These are phyloP conservation scores for Drosophila burlai DNA, from an alignment of 1,140 invertebrate genomes.

Conservation along the genomic window DNA sequence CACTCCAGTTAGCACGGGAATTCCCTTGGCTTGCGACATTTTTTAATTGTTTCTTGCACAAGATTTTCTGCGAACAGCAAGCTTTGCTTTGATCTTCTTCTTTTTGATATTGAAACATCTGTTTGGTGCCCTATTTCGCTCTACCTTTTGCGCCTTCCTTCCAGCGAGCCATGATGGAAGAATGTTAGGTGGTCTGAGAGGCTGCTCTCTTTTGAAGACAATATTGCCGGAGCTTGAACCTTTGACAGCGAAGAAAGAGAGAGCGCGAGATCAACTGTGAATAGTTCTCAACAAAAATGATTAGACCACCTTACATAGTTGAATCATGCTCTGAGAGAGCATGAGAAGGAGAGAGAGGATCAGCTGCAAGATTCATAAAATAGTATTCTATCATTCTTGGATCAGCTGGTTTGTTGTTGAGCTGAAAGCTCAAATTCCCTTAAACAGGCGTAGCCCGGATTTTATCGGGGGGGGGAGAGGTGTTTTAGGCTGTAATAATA, in stretches of 20 bases:
- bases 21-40: conserved; percentile 6
- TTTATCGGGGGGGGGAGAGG: not conserved
- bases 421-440: not conserved
- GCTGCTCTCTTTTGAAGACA: not conserved
- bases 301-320: not conserved
- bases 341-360: not conserved
- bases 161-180: not conserved
- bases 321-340: not conserved
- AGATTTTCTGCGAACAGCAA: not conserved
- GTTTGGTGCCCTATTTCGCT: not conserved
- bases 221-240: not conserved
- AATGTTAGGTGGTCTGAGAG: not conserved
- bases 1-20: not conserved
- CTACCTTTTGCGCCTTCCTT: not conserved
- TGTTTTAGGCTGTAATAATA: not conserved
- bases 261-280: not conserved
- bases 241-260: not conserved
- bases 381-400: too few species aligned
- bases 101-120: not conserved
- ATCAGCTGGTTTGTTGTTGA: not conserved
- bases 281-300: not conserved
- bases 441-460: not conserved
- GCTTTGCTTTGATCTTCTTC: conserved; percentile 1
- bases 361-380: too few species aligned
- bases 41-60: not conserved